Conservation (phyloP, 2,797 vertebrate species). For the Lophius americanus region DNA sequence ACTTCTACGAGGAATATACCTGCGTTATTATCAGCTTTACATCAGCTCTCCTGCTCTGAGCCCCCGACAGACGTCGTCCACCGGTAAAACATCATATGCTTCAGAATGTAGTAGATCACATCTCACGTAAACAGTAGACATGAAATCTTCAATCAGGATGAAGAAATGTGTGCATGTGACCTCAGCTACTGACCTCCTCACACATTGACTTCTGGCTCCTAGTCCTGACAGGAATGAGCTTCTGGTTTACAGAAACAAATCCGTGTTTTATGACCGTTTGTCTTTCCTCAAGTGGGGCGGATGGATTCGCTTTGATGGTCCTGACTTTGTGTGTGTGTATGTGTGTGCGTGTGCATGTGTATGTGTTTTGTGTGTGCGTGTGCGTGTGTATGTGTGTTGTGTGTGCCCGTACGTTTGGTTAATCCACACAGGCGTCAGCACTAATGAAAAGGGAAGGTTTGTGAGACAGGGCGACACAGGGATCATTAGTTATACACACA, state of each 20-base stretch:
- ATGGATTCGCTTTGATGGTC: slow-evolving; percentile 63
- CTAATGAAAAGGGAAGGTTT: slow-evolving; percentile 69
- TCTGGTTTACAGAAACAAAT: slow-evolving; percentile 69
- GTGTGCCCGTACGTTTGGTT: slow-evolving; percentile 28
- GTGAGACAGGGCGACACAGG: slow-evolving; percentile 55
- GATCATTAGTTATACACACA: slow-evolving; percentile 52
- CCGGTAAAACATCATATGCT: too few species aligned
- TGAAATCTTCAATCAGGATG: too few species aligned
- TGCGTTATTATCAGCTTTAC: too few species aligned
- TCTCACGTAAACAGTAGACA: too few species aligned
- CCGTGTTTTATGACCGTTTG: slow-evolving; percentile 68
- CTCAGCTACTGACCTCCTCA: not conserved
- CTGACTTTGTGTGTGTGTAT: slow-evolving; percentile 25
- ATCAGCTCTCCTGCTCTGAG: too few species aligned
- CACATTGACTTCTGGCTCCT: slow-evolving; percentile 14
- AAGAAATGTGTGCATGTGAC: too few species aligned
- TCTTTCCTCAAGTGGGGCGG: slow-evolving; percentile 55
- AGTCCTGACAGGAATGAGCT: slow-evolving; percentile 33
- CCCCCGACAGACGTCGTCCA: too few species aligned
- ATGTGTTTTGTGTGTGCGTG: slow-evolving; percentile 1
- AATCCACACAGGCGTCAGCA: slow-evolving; percentile 68
- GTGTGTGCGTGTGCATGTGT: slow-evolving; percentile 13
- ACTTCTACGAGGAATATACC: too few species aligned
- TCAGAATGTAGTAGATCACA: too few species aligned
- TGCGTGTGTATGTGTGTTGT: slow-evolving; percentile 11